Percentiles rank a stretch among this genome's conserved stretches.
phyloP scores from a whole-genome alignment of 1,140 invertebrate species.

The Teleopsis dalmanni region DNA sequence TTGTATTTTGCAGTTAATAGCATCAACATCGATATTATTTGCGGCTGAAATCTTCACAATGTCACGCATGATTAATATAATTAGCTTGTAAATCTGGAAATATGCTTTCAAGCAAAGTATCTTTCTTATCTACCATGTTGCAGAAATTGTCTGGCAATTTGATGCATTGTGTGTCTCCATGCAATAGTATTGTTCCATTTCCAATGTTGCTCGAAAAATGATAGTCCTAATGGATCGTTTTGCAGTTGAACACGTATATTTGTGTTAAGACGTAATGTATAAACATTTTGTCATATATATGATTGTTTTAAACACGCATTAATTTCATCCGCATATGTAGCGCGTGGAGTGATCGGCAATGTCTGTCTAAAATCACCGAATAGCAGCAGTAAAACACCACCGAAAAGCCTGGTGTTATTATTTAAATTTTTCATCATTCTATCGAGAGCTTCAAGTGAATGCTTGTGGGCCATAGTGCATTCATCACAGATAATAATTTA shows the following conservation, averaged over 20 bases:
- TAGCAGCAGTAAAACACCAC: slow-evolving; percentile 38
- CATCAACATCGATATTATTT: too few species aligned
- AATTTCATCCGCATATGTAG: slow-evolving; percentile 22
- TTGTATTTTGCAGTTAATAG: too few species aligned
- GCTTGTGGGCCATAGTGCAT: slow-evolving; percentile 41
- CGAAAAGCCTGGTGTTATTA: slow-evolving; percentile 22
- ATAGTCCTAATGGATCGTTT: not conserved
- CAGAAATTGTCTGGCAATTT: slow-evolving; percentile 35
- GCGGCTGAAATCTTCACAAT: too few species aligned
- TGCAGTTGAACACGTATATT: slow-evolving; percentile 11
- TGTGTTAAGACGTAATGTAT: not conserved
- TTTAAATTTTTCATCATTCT: too few species aligned
- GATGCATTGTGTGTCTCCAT: slow-evolving; percentile 34
- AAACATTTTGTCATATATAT: too few species aligned
- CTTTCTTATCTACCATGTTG: slow-evolving; percentile 23
- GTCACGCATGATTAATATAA: slow-evolving; percentile 40
- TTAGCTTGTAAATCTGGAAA: slow-evolving; percentile 40
- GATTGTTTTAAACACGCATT: slow-evolving; percentile 29
- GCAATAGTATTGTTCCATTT: slow-evolving; percentile 35
- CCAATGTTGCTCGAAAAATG: too few species aligned
- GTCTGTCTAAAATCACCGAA: slow-evolving; percentile 48
- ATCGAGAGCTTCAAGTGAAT: slow-evolving; percentile 36
- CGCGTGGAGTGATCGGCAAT: slow-evolving; percentile 35
- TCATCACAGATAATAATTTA: slow-evolving; percentile 40
- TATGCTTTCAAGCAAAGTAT: slow-evolving; percentile 36